Percentiles rank a stretch among this genome's conserved stretches.
These are phyloP conservation scores for Agrochola circellaris DNA, from an alignment of 2,888 invertebrate genomes.

Conservation along the genomic window DNA sequence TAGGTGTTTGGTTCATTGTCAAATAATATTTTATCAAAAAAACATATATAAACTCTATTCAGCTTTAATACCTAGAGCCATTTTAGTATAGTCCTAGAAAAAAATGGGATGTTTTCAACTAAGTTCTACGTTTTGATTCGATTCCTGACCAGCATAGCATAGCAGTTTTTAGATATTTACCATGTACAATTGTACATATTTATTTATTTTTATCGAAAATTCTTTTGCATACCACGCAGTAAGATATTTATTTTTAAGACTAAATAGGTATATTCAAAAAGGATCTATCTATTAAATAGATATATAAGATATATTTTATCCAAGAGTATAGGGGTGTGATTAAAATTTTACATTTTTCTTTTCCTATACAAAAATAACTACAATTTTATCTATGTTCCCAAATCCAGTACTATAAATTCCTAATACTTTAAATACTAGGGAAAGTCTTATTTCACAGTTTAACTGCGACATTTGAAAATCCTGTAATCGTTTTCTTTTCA, in stretches of 20 bases:
- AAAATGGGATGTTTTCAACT: background rate
- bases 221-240: conserved; percentile 34
- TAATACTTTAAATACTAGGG: conserved; percentile 57
- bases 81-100: background rate
- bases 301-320: conserved; percentile 46
- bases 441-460: conserved; percentile 63
- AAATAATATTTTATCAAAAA: background rate
- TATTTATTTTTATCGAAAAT: conserved; percentile 10
- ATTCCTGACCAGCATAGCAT: conserved; percentile 20
- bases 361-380: conserved; percentile 76
- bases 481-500: conserved; percentile 48
- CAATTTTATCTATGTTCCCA: conserved; percentile 78
- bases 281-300: conserved; percentile 57
- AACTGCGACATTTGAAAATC: conserved; percentile 59
- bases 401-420: conserved; percentile 68
- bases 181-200: conserved; percentile 20
- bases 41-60: background rate
- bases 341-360: conserved; percentile 37
- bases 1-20: background rate
- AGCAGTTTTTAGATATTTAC: conserved; percentile 23
- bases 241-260: conserved; percentile 34
- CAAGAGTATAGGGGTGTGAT: conserved; percentile 45
- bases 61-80: background rate
- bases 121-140: conserved; percentile 15
- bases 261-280: conserved; percentile 58